phyloP scores from a whole-genome alignment of 1,140 invertebrate species.

The Babylonia areolata region DNA sequence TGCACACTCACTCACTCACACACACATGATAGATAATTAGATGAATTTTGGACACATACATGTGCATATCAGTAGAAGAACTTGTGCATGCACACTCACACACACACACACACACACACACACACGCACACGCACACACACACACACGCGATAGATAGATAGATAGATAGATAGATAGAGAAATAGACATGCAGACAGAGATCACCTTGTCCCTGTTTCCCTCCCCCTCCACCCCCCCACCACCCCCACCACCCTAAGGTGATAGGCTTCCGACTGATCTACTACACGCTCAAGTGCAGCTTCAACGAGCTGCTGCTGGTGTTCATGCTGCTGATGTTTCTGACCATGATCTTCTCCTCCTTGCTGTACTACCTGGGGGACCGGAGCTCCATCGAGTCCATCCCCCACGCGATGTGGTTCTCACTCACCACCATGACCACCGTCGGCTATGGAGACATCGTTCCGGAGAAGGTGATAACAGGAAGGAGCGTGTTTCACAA shows the following conservation, averaged over 20 bases:
- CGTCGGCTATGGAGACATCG: conserved; percentile 97
- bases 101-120: no score
- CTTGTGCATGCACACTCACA: no score
- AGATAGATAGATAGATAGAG: no score
- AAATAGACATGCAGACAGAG: no score
- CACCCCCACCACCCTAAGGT: conserved; percentile 1
- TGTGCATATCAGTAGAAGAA: no score
- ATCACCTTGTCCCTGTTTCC: no score
- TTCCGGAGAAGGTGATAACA: conserved; percentile 49
- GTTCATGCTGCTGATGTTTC: conserved; percentile 55
- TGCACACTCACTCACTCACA: no score
- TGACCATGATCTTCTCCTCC: conserved; percentile 57
- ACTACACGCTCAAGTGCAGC: conserved; percentile 82
- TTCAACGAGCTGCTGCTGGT: conserved; percentile 58
- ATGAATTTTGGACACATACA: no score
- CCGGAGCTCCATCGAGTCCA: conserved; percentile 82
- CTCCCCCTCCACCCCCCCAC: no score
- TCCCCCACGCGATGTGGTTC: conserved; percentile 97
- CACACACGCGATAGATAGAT: no score
- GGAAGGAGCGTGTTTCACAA: conserved; percentile 57
- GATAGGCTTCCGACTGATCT: conserved; percentile 86
- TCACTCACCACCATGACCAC: conserved; percentile 92
- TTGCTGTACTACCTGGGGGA: conserved; percentile 62
- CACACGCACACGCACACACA: no score
- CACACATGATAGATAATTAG: no score